Conservation (phyloP, 1,140 invertebrate species). For the Bradynema listronoti region DNA sequence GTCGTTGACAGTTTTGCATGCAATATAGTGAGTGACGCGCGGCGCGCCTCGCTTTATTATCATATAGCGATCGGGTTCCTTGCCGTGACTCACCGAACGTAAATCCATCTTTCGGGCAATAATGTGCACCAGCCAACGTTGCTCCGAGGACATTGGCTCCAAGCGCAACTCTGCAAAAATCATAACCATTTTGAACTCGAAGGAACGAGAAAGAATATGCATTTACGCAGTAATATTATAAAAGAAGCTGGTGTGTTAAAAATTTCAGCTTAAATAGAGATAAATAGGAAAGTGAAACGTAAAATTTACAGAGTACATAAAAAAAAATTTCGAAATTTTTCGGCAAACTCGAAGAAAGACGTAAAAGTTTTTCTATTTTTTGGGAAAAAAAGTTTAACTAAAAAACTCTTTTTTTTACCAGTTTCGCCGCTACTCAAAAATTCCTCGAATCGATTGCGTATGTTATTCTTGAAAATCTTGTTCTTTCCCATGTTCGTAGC, state of each 20-base stretch:
- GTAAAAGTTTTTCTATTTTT: no score
- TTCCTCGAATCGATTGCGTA: background rate
- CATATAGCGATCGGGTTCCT: constrained; percentile 15
- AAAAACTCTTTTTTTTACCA: no score
- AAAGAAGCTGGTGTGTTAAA: no score
- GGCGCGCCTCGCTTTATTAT: constrained; percentile 3
- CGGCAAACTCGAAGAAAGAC: background rate
- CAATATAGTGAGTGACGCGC: constrained; percentile 4
- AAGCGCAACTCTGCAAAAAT: constrained; percentile 12
- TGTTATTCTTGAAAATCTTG: background rate
- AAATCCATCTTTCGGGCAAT: constrained; percentile 10
- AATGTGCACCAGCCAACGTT: constrained; percentile 8
- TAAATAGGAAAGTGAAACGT: no score
- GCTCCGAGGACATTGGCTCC: constrained; percentile 7
- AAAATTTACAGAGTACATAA: background rate
- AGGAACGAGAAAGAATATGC: no score
- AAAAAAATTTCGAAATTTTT: background rate
- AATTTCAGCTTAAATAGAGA: no score
- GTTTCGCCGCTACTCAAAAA: background rate
- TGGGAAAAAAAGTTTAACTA: no score
- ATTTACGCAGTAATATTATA: no score
- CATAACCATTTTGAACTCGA: background rate
- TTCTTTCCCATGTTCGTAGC: no score
- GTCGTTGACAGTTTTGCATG: constrained; percentile 6
- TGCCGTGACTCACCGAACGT: constrained; percentile 14